Evolutionary conservation across 2,888 invertebrate genomes (phyloP), one percentile per base, ranked within the genome.

Genomic region (Allolobophora icterica): DNA sequence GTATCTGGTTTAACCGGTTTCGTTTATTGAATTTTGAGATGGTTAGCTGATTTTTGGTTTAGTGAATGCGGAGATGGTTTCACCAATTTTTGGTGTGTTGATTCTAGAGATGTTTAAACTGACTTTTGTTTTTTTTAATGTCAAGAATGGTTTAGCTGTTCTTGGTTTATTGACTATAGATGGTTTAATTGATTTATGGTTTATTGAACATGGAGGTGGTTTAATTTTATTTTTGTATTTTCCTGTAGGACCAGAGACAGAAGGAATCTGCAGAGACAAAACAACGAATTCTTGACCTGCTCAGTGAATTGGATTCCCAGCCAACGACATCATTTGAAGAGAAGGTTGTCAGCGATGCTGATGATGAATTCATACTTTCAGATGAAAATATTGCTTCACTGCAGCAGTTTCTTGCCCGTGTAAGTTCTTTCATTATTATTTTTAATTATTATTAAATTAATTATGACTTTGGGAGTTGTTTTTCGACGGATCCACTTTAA

Each of bases 351-450:
- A 52, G n/a, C 24, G 91, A 52, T 35, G 71, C 24, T 35, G 91
- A 91, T 13, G 89, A 89, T 34, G 40, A 42, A 24, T 91, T 91
- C 35, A n/a, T 87, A 34, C n/a, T 91, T 33, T 42, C 42, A n/a
- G 52, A 84, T n/a, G 91, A 91, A 52, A 91, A 91, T 34, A 87
- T 91, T 30, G 34, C 45, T 35, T 38, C 34, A 17, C 89, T 91
- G 24, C 45, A 42, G 40, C 87, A 52, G 84, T 91, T 91, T 89
- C 91, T 52, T 34, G 87, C 84, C 21, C 71, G 58, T 52, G 91
- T 91, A 52, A 34, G 87, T 89, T 83, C 21, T 21, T 52, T 21
- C 21, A 21, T 52, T 21, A 2, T 52, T 52, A 52, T 52, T 30
- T 24, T 33, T 45, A 24, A 35, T 38, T 40, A 15, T 24, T 21